phyloP scores from a whole-genome alignment of 2,113 vertebrate species.

The Brachirus orientalis region DNA sequence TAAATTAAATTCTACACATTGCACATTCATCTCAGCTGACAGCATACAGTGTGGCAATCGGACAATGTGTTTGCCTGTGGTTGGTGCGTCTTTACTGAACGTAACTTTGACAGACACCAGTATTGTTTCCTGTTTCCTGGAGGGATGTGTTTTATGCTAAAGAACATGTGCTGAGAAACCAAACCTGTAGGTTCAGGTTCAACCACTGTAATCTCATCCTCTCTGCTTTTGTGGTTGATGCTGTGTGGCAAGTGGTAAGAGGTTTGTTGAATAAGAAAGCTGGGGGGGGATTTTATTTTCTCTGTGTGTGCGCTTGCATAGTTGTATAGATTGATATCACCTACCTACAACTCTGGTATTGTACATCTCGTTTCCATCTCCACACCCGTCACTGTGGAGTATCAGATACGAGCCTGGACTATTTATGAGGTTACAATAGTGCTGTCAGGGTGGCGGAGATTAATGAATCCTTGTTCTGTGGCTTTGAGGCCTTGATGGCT shows the following conservation, averaged over 20 bases:
- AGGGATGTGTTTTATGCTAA: conserved; percentile 18
- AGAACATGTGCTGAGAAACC: conserved; percentile 53
- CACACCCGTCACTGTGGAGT: conserved; percentile 56
- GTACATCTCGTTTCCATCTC: conserved; percentile 64
- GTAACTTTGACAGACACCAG: not conserved
- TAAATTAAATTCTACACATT: not conserved
- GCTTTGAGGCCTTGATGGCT: conserved; percentile 44
- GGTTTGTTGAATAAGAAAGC: conserved; percentile 28
- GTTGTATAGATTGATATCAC: conserved; percentile 55
- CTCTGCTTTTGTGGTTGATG: conserved; percentile 29
- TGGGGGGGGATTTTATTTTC: conserved; percentile 29
- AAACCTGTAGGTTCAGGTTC: conserved; percentile 37
- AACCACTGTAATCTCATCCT: conserved; percentile 29
- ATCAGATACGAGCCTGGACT: conserved; percentile 66
- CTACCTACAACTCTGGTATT: conserved; percentile 33
- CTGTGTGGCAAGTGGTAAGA: conserved; percentile 42
- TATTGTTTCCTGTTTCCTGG: conserved; percentile 1
- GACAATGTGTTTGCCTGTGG: no score
- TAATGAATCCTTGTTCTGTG: conserved; percentile 59
- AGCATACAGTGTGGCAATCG: not conserved
- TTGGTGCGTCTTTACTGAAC: not conserved
- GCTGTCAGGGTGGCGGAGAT: conserved; percentile 75
- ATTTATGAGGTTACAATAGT: conserved; percentile 76
- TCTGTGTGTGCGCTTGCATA: conserved; percentile 28
- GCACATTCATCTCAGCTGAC: not conserved